Evolutionary conservation across 2,797 vertebrate species (phyloP).

Genomic region (Denticeps clupeoides): DNA sequence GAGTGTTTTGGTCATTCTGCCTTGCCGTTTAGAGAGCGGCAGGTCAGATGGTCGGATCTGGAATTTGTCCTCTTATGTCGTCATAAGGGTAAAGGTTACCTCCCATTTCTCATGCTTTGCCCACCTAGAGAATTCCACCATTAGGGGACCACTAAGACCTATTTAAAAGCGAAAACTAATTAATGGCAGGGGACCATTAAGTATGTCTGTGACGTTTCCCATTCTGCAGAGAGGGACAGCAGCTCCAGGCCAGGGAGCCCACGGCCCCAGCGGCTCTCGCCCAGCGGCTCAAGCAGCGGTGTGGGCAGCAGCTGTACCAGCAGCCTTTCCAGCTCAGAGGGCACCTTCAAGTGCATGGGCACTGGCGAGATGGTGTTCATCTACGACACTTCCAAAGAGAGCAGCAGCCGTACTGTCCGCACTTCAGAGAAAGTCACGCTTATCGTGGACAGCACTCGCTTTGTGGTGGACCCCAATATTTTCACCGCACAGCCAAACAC

Average conservation of each 20-base stretch:
- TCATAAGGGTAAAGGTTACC: no score
- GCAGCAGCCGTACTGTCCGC: constrained; percentile 66
- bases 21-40: no score
- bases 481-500: constrained; percentile 97
- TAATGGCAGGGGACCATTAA: no score
- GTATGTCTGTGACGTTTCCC: constrained; percentile 6
- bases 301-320: constrained; percentile 85
- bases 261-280: constrained; percentile 82
- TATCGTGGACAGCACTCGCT: constrained; percentile 96
- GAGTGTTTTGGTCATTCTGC: no score
- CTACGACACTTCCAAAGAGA: constrained; percentile 88
- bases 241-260: constrained; percentile 83
- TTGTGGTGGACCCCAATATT: constrained; percentile 93
- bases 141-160: no score
- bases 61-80: no score
- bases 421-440: constrained; percentile 88
- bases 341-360: constrained; percentile 75
- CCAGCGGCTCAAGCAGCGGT: constrained; percentile 74
- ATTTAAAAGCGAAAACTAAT: no score
- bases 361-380: constrained; percentile 86
- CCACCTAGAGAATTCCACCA: no score
- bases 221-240: constrained; percentile 81
- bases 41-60: no score
- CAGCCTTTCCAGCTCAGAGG: constrained; percentile 86
- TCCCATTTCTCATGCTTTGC: no score